Base-by-base conservation (phyloP, 2,888 invertebrate genomes). In the Chymomyza procnemis region DNA sequence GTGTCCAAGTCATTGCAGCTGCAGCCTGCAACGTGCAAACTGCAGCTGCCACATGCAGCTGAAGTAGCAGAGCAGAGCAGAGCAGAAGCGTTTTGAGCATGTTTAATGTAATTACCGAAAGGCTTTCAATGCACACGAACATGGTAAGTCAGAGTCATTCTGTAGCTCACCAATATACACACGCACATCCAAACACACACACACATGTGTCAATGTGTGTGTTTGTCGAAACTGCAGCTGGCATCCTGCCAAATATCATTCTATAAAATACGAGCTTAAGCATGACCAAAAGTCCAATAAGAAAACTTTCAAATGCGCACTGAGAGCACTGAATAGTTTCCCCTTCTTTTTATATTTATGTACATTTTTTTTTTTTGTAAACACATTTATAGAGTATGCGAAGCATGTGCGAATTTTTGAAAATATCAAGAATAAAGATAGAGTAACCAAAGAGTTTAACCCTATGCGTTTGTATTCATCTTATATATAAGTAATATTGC, bases 21-120 rank as follows among this genome's bases (percentile, higher is more conserved):
- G 54, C 18, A 14, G 22, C 34, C 18, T 54, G 54, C 18, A 14
- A 19, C 34, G 26, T 26, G 26, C 26, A 26, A 26, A 0, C 18
- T 54, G 54, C 18, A 14, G 54, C 34, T 41, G 34, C 34, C 55
- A 52, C 52, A 26, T 54, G 41, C 18, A 9, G 80, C 78, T 87
- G 75, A 82, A n/a, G 22, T 26, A 21, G 26, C 47, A 12, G n/a
- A 22, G 48, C 60, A 21, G 26, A n/a, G 46, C 47, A 85, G n/a
- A n/a, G n/a, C n/a, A n/a, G n/a, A n/a, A n/a, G n/a, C n/a, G n/a
- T 87, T 86, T 82, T 79, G 83, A 79, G 83, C 83, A 83, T 83
- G 83, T 83, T 83, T 83, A 83, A 87, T 83, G 83, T 83, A 83
- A 83, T 83, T 87, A 83, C 83, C 83, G 76, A 85, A 80, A 80